These are phyloP conservation scores for Eurois occulta DNA, from an alignment of 2,888 invertebrate genomes.

Conservation along the genomic window DNA sequence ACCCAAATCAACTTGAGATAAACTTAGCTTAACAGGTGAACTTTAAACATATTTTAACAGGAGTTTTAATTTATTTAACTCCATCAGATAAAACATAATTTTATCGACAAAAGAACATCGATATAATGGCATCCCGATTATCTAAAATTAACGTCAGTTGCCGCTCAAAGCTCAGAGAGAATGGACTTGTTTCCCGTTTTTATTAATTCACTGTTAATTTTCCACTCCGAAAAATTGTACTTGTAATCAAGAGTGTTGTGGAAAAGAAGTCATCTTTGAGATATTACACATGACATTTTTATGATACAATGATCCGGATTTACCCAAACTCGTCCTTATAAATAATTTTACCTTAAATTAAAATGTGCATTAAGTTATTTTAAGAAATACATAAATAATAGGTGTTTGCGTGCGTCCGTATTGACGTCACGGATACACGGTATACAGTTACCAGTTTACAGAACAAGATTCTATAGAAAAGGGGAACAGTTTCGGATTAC, in stretches of 20 bases:
- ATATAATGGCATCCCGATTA: slow-evolving; percentile 72
- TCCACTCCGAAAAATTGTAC: slow-evolving; percentile 1
- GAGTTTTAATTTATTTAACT: not conserved
- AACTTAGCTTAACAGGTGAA: too few species aligned
- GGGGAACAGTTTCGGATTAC: slow-evolving; percentile 57
- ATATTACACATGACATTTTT: not conserved
- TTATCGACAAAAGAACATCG: slow-evolving; percentile 70
- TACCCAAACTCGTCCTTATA: not conserved
- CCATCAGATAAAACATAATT: slow-evolving; percentile 10
- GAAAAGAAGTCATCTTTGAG: not conserved
- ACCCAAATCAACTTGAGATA: not conserved
- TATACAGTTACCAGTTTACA: slow-evolving; percentile 55
- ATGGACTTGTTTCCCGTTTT: slow-evolving; percentile 63
- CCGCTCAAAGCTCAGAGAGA: slow-evolving; percentile 66
- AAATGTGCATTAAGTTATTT: slow-evolving; percentile 53
- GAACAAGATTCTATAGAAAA: slow-evolving; percentile 53
- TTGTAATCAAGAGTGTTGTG: not conserved
- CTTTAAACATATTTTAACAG: not conserved
- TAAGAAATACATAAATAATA: slow-evolving; percentile 55
- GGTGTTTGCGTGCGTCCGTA: slow-evolving; percentile 43
- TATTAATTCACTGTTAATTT: slow-evolving; percentile 36
- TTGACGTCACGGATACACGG: slow-evolving; percentile 54
- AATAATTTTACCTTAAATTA: slow-evolving; percentile 27
- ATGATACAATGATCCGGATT: not conserved
- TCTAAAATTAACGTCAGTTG: slow-evolving; percentile 81